Percentiles rank a stretch among this genome's conserved stretches.
Conservation (phyloP, 2,797 vertebrate genomes). For the Sebastes glaucus region DNA sequence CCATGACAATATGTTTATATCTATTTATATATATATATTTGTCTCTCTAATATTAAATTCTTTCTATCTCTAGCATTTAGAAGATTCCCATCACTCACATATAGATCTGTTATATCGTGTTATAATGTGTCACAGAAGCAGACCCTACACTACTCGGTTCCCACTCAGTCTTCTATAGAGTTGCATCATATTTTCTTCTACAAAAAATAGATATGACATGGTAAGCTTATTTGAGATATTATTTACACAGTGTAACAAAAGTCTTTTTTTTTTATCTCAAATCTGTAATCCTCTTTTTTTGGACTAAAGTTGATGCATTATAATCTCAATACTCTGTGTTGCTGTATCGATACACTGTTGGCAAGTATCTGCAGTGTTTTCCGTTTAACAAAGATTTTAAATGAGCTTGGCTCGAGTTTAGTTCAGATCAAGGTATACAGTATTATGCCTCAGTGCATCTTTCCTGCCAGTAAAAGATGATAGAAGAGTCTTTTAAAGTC, state of each 20-base stretch:
- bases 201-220: constrained; percentile 75
- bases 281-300: constrained; percentile 15
- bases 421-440: neutral
- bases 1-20: constrained; percentile 49
- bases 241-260: constrained; percentile 76
- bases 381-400: neutral
- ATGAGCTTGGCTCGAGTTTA: neutral
- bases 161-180: constrained; percentile 67
- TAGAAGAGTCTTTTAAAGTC: neutral
- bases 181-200: constrained; percentile 72
- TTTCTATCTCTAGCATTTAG: constrained; percentile 73
- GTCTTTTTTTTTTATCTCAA: constrained; percentile 31
- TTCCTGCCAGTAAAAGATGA: neutral
- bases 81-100: constrained; percentile 76
- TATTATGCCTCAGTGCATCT: neutral
- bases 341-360: neutral
- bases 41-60: constrained; percentile 61
- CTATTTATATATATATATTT: constrained; percentile 37
- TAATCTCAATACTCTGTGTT: neutral
- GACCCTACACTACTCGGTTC: constrained; percentile 69
- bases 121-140: constrained; percentile 65
- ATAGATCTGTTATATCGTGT: constrained; percentile 72
- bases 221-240: constrained; percentile 68
- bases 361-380: neutral
- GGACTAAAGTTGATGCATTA: neutral